Evolutionary conservation across 1,140 invertebrate genomes (phyloP).

Genomic region (Chlorops oryzae): DNA sequence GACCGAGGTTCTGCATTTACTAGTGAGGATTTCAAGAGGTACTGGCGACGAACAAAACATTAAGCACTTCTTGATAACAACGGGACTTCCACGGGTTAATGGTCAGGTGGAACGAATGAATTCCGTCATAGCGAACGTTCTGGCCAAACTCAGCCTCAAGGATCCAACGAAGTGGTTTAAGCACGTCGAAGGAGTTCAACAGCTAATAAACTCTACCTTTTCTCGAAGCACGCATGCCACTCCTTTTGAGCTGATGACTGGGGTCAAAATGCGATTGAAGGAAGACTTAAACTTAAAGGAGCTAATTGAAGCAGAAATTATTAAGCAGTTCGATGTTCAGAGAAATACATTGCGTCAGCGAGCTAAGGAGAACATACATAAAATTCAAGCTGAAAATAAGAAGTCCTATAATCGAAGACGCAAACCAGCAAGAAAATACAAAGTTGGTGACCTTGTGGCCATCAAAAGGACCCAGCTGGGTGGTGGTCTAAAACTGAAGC

Average conservation of each 20-base stretch:
- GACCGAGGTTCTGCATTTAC: too few relatives aligned
- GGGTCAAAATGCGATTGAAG: slow-evolving; percentile 7
- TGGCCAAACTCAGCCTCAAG: slow-evolving; percentile 5
- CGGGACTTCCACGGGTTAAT: too few relatives aligned
- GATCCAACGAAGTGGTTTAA: slow-evolving; percentile 10
- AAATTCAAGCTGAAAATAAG: slow-evolving; percentile 6
- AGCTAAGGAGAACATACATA: slow-evolving; percentile 9
- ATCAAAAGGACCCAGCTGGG: slow-evolving; percentile 32
- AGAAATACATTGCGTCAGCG: not conserved
- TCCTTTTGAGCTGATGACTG: slow-evolving; percentile 9
- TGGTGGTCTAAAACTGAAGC: slow-evolving; percentile 28
- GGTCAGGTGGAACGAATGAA: slow-evolving; percentile 27
- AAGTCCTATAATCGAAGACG: not conserved
- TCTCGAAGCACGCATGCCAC: slow-evolving; percentile 3
- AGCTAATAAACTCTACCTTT: slow-evolving; percentile 8
- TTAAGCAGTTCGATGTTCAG: too few relatives aligned
- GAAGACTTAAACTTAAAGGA: slow-evolving; percentile 2
- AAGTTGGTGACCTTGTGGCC: slow-evolving; percentile 25
- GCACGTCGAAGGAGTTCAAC: slow-evolving; percentile 5
- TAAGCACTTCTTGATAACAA: too few relatives aligned
- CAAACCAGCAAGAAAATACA: slow-evolving; percentile 18
- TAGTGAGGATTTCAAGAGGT: too few relatives aligned
- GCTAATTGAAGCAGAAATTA: too few relatives aligned
- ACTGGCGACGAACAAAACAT: too few relatives aligned
- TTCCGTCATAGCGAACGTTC: slow-evolving; percentile 12